Base-by-base conservation (phyloP, 2,888 invertebrate genomes). In the Athalia circularis region DNA sequence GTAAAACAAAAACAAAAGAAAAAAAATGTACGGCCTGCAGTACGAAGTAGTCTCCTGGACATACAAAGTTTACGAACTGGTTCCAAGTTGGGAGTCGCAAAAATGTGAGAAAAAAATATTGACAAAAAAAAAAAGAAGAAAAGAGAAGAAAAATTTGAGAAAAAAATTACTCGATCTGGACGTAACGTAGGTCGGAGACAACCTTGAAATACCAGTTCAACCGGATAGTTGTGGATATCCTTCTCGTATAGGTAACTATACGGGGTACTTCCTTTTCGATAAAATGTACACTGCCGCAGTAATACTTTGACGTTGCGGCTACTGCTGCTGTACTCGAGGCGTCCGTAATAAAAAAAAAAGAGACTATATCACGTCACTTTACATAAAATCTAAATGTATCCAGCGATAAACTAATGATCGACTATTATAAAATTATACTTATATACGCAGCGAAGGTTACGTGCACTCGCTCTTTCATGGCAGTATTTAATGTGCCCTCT, bases 181-280 rank as follows among this genome's bases (percentile, higher is more conserved):
- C 57, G 72, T 59, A 72, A 72, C 59, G 59, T 57, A 57, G 59
- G 72, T 48, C 72, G 72, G 59, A 72, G 72, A 72, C 72, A 59
- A 72, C 72, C 72, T 72, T 72, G 72, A 72, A 72, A 72, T 72
- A 72, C 72, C 72, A 72, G 72, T 72, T 72, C 59, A 72, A 72
- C 72, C 59, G 52, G 72, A 29, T 29, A 72, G 57, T 47, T 72
- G 72, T 57, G 52, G 43, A n/a, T 13, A 7, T 43, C 13, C n/a
- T 6, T 7, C 13, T 47, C 45, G 59, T 57, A 59, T 54, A 54
- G 7, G 8, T 50, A 72, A 72, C 59, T 72, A 72, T 45, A 9
- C 50, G 29, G 5, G 52, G 68, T 29, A 68, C 68, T 54, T 68
- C 68, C 68, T 52, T 54, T 11, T 54, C 54, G 68, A 68, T 68